phyloP scores from a whole-genome alignment of 2,888 invertebrate genomes.

The Stenchaetothrips biformis region DNA sequence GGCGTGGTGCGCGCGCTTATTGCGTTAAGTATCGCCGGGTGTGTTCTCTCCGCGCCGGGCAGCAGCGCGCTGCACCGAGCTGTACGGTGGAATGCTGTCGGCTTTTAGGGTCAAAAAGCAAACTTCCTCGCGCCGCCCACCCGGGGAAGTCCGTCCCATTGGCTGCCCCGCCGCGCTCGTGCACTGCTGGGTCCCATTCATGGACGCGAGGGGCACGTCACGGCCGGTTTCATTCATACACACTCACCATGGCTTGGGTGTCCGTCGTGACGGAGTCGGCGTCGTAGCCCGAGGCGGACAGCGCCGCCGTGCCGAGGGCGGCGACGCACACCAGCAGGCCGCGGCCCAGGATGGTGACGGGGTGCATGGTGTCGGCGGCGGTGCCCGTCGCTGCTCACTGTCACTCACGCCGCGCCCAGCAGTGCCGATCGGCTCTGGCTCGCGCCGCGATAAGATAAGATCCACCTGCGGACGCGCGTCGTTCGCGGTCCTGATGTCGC shows the following conservation, averaged over 20 bases:
- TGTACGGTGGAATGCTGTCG: too few species aligned
- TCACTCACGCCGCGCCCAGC: background rate
- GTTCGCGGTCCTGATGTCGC: background rate
- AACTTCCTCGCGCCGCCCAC: too few species aligned
- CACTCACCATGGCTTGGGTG: slow-evolving; percentile 7
- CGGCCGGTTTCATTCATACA: too few species aligned
- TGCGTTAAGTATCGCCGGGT: too few species aligned
- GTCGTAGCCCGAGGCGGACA: background rate
- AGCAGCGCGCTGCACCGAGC: too few species aligned
- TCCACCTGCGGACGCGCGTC: background rate
- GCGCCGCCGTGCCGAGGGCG: background rate
- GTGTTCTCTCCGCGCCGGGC: too few species aligned
- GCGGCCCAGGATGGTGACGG: background rate
- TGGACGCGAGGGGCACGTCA: too few species aligned
- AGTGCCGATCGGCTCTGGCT: background rate
- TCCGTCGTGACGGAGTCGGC: slow-evolving; percentile 2
- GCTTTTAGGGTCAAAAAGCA: too few species aligned
- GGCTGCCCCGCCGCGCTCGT: too few species aligned
- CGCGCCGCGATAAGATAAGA: slow-evolving; percentile 9
- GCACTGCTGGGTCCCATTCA: too few species aligned
- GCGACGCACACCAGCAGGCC: background rate
- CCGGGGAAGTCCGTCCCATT: too few species aligned
- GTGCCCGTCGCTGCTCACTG: background rate
- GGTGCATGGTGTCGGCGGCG: background rate
- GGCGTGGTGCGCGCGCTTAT: too few species aligned